These are phyloP conservation scores for Campoplex nolae DNA, from an alignment of 2,888 invertebrate genomes.

Conservation along the genomic window DNA sequence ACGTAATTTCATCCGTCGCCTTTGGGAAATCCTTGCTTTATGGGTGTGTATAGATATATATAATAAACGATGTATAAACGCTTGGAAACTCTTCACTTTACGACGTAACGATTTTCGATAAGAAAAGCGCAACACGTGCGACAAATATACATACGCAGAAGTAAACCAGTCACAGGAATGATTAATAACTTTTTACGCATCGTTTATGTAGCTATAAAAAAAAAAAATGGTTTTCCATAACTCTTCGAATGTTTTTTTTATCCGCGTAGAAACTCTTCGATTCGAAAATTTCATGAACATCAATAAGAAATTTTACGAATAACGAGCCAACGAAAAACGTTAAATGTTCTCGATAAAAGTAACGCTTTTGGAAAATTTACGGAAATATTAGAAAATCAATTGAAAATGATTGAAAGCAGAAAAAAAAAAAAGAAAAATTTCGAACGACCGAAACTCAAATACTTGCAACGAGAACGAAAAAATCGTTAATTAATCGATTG, in stretches of 20 bases:
- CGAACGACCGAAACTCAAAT: too few relatives aligned
- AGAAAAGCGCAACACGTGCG: slow-evolving; percentile 52
- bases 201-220: not conserved
- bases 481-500: too few relatives aligned
- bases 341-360: too few relatives aligned
- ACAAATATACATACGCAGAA: slow-evolving; percentile 8
- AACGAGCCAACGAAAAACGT: too few relatives aligned
- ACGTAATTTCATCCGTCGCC: slow-evolving; percentile 51
- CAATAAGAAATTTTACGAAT: too few relatives aligned
- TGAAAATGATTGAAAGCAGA: too few relatives aligned
- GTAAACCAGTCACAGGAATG: not conserved
- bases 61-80: not conserved
- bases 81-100: not conserved
- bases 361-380: too few relatives aligned
- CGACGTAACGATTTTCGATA: slow-evolving; percentile 49
- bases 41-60: not conserved
- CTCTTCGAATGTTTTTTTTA: not conserved
- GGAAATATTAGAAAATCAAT: too few relatives aligned
- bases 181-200: slow-evolving; percentile 19
- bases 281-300: too few relatives aligned
- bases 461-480: not conserved
- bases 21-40: slow-evolving; percentile 23
- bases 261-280: too few relatives aligned
- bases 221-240: not conserved
- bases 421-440: too few relatives aligned